A percentile compares a stretch with the other conserved stretches of the same genome.
phyloP scores from a whole-genome alignment of 2,113 vertebrate species.

The Peucedramus taeniatus region DNA sequence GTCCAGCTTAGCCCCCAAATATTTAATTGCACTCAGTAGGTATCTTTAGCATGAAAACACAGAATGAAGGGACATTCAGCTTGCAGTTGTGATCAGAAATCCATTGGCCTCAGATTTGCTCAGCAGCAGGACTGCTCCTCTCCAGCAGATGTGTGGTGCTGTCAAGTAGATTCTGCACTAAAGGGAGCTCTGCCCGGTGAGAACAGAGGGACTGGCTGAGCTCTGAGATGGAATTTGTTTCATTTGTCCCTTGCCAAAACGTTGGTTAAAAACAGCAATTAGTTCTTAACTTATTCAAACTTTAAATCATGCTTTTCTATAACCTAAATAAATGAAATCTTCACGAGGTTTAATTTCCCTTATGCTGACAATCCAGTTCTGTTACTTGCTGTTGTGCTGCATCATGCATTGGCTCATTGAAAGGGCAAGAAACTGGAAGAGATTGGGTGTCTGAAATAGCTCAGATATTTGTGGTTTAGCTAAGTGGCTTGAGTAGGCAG shows the following conservation, averaged over 20 bases:
- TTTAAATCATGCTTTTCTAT: background rate
- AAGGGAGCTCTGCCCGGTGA: background rate
- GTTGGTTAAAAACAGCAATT: background rate
- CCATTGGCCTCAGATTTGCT: background rate
- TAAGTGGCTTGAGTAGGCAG: background rate
- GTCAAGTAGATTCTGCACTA: background rate
- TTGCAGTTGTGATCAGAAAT: background rate
- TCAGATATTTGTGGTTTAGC: background rate
- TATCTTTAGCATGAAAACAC: background rate
- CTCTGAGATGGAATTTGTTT: background rate
- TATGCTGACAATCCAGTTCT: background rate
- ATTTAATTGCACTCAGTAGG: rapidly evolving
- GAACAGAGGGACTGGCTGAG: background rate
- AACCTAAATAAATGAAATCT: too few relatives aligned
- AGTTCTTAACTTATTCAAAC: background rate
- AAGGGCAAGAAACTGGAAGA: background rate
- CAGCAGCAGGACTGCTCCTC: background rate
- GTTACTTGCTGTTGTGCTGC: background rate
- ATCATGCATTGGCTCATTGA: background rate
- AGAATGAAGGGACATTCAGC: background rate
- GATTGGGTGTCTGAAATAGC: background rate
- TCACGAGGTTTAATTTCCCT: background rate
- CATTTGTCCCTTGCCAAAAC: background rate
- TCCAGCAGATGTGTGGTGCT: background rate
- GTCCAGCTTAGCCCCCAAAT: background rate